These are phyloP conservation scores for Pluvianellus socialis DNA, from an alignment of 2,113 vertebrate genomes.

Conservation along the genomic window DNA sequence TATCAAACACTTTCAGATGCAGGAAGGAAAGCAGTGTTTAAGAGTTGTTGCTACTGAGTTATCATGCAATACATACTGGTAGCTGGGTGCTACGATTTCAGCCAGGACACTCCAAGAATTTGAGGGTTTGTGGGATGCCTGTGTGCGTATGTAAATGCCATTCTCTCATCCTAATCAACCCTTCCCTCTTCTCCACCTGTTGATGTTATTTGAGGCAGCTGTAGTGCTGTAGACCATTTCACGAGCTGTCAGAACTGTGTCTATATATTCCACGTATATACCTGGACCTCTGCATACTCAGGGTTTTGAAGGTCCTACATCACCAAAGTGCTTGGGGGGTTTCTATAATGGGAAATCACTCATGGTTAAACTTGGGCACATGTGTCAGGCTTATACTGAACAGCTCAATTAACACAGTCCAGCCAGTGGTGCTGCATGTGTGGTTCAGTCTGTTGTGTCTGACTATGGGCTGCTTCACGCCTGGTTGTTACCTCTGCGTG, in stretches of 20 bases:
- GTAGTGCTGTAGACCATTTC: neutral
- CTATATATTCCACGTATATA: neutral
- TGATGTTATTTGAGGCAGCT: neutral
- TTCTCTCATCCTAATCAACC: neutral
- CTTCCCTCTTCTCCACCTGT: neutral
- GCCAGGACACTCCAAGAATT: neutral
- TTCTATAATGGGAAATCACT: neutral
- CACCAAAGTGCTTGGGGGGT: neutral
- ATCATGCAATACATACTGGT: accelerated
- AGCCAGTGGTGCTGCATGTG: accelerated
- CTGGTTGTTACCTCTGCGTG: neutral
- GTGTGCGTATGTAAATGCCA: neutral
- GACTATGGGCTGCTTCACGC: neutral
- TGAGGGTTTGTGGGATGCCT: neutral
- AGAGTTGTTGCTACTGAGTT: neutral
- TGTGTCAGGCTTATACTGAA: neutral
- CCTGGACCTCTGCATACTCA: neutral
- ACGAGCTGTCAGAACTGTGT: neutral
- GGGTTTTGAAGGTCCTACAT: neutral
- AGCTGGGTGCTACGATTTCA: neutral
- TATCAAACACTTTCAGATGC: neutral
- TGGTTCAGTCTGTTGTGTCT: neutral
- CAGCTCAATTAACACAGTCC: neutral
- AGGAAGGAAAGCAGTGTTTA: neutral
- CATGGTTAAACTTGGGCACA: neutral